These are phyloP conservation scores for Dicycla oo DNA, from an alignment of 2,888 invertebrate genomes.

Conservation along the genomic window DNA sequence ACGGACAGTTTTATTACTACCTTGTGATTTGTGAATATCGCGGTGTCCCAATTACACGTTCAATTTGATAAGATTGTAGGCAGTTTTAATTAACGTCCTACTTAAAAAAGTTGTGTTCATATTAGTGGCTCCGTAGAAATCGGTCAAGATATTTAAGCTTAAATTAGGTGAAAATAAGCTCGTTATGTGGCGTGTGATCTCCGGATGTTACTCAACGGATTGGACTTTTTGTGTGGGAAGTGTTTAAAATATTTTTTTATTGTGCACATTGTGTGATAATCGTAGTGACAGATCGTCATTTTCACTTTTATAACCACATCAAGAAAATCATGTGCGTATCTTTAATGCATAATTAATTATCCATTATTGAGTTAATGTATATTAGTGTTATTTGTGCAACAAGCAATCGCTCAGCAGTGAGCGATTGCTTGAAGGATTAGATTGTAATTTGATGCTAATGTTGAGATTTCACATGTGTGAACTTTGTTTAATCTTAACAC, in stretches of 20 bases:
- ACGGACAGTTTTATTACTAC: constrained; percentile 41
- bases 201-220: constrained; percentile 76
- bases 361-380: constrained; percentile 52
- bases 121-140: constrained; percentile 69
- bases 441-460: constrained; percentile 61
- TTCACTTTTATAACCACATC: constrained; percentile 82
- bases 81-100: constrained; percentile 68
- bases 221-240: constrained; percentile 80
- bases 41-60: constrained; percentile 54
- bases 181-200: constrained; percentile 72
- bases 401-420: too few species aligned
- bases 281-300: constrained; percentile 81
- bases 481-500: constrained; percentile 43
- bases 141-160: constrained; percentile 78
- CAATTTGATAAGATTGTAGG: constrained; percentile 66
- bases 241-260: constrained; percentile 76
- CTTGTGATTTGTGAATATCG: constrained; percentile 43
- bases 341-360: constrained; percentile 41
- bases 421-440: constrained; percentile 54
- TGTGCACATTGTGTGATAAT: constrained; percentile 80
- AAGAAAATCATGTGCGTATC: constrained; percentile 68
- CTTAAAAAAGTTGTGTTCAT: constrained; percentile 64
- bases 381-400: constrained; percentile 37
- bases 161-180: constrained; percentile 79
- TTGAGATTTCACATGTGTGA: constrained; percentile 56